Base-by-base conservation (phyloP, 2,888 invertebrate species). In the Proisotoma minuta region DNA sequence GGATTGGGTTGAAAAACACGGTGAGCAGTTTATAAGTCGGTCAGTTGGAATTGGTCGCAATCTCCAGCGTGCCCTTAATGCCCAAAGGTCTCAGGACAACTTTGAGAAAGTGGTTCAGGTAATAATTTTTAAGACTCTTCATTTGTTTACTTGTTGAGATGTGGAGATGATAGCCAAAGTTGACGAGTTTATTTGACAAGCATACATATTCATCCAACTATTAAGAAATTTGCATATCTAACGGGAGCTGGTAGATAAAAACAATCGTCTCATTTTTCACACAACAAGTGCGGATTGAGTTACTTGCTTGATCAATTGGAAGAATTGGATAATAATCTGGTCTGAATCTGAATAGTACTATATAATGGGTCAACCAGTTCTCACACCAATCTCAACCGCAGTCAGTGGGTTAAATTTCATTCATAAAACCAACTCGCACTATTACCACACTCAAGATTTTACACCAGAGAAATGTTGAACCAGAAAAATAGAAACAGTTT, bases 31-130 rank as follows among this genome's bases (percentile, higher is more conserved):
- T 79, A 84, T 98, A 57, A 85, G 91, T 75, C 97, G 97, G 78
- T 97, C 97, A 78, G 91, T 91, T n/a, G 94, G 96, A 52, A 92
- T 97, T 69, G 97, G 97, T 62, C 84, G 94, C 74, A 95, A 94
- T 81, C 82, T 97, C 73, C 92, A 93, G 78, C 92, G 96, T 79
- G 93, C 97, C 48, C 84, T 92, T 74, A 92, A 94, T 8, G 91
- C 97, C 78, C 96, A 97, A 80, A 96, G 96, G 80, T 96, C 95
- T 78, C 97, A 98, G 77, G 94, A 96, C 79, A 96, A 97, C 79
- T 98, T 98, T 78, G 97, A 98, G 82, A 94, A 93, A 79, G 97
- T 98, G 65, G 96, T 96, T 52, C 91, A 92, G 86, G 93, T 92
- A 80, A 81, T 83, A 79, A 18, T 47, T 57, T 52, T 60, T 48